Conservation (phyloP, 1,140 invertebrate species). For the Radopholus similis region DNA sequence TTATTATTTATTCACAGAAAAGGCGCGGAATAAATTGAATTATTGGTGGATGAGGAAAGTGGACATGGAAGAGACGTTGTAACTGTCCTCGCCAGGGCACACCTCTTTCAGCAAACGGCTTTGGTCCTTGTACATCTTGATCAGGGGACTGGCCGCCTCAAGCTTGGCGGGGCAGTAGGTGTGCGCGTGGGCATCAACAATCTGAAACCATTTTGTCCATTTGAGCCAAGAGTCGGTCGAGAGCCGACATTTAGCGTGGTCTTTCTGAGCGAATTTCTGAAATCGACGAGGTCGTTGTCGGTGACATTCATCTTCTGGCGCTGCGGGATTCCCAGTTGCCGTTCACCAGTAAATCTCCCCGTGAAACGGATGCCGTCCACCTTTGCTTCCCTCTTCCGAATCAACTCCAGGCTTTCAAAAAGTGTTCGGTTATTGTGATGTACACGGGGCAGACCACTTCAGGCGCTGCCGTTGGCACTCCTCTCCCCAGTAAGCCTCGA, state of each 20-base stretch:
- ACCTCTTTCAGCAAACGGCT: neutral
- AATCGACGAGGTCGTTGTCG: neutral
- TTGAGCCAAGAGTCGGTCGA: neutral
- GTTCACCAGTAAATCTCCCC: neutral
- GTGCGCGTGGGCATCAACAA: neutral
- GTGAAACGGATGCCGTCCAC: neutral
- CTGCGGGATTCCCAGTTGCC: neutral
- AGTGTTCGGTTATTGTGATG: neutral
- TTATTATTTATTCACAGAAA: too few species aligned
- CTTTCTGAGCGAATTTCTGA: neutral
- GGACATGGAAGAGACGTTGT: too few species aligned
- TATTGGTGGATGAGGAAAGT: too few species aligned
- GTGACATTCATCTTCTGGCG: neutral
- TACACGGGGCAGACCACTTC: neutral
- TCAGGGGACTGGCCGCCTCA: neutral
- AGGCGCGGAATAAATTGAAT: too few species aligned
- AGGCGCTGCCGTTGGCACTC: conserved; percentile 5
- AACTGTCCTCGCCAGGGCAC: neutral
- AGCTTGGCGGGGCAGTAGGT: neutral
- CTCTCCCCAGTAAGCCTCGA: conserved; percentile 11
- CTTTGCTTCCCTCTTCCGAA: neutral
- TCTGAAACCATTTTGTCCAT: neutral
- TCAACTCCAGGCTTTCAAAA: neutral
- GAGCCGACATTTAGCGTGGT: neutral
- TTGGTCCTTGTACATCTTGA: neutral